Percentiles rank a stretch among this genome's conserved stretches.
Evolutionary conservation across 2,797 vertebrate genomes (phyloP).

Genomic region (Megaceryle alcyon): DNA sequence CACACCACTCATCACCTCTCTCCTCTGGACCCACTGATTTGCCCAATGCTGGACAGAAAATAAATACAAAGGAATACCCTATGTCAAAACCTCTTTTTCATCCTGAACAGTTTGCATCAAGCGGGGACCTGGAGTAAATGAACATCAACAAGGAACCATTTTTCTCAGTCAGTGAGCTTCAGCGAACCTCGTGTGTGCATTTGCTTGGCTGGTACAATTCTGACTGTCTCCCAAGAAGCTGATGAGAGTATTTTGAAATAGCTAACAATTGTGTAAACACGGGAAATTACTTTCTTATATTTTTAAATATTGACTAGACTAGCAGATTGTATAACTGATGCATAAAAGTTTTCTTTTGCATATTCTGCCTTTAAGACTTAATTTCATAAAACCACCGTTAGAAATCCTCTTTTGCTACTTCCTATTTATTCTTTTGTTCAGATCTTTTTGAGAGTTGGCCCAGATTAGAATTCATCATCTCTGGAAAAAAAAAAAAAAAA

Average conservation of each 20-base stretch:
- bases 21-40: not conserved
- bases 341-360: not conserved
- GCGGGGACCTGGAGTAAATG: not conserved
- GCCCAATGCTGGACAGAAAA: not conserved
- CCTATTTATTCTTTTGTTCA: constrained; percentile 52
- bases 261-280: not conserved
- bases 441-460: constrained; percentile 44
- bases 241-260: not conserved
- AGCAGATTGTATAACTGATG: not conserved
- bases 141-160: not conserved
- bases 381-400: constrained; percentile 5
- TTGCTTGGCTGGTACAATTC: not conserved
- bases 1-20: rapidly evolving
- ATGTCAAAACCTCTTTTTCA: not conserved
- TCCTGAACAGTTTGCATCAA: not conserved
- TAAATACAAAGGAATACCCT: not conserved
- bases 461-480: constrained; percentile 56
- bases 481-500: not conserved
- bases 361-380: not conserved
- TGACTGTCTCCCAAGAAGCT: not conserved
- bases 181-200: not conserved
- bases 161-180: not conserved
- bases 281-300: not conserved
- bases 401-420: constrained; percentile 27
- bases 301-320: constrained; percentile 16